Conservation (phyloP, 2,797 vertebrate genomes). For the Margarornis squamiger region DNA sequence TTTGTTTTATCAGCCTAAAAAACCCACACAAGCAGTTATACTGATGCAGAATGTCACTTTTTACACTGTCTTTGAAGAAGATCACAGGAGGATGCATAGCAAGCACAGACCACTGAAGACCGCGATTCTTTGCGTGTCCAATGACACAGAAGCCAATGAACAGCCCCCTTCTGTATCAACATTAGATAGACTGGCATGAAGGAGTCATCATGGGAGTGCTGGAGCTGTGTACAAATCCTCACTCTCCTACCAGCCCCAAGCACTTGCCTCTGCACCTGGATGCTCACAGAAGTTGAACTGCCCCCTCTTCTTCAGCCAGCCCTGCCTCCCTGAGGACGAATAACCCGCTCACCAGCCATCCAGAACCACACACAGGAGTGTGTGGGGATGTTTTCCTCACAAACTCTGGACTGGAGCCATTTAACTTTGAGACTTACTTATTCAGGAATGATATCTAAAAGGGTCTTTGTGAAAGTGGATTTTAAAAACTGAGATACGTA, state of each 20-base stretch:
- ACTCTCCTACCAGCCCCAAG: not conserved
- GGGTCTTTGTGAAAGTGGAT: not conserved
- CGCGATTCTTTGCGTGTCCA: not conserved
- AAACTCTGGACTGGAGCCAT: not conserved
- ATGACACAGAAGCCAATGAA: not conserved
- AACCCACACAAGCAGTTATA: not conserved
- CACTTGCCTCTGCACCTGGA: not conserved
- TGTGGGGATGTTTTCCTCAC: accelerated
- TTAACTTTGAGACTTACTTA: not conserved
- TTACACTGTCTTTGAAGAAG: not conserved
- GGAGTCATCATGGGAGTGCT: not conserved
- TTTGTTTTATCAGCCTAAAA: not conserved
- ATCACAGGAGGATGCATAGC: not conserved
- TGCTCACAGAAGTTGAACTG: accelerated
- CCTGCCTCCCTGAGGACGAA: too few species aligned
- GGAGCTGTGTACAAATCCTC: not conserved
- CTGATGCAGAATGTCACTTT: not conserved
- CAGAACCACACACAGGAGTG: not conserved
- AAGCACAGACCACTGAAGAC: not conserved
- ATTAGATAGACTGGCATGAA: not conserved
- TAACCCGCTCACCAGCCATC: not conserved
- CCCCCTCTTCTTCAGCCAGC: not conserved
- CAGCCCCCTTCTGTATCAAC: not conserved
- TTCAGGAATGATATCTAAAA: not conserved
- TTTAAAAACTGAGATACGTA: not conserved